Percentiles rank a stretch among this genome's conserved stretches.
phyloP scores from a whole-genome alignment of 2,888 invertebrate species.

The Cremastobaeus sp. region DNA sequence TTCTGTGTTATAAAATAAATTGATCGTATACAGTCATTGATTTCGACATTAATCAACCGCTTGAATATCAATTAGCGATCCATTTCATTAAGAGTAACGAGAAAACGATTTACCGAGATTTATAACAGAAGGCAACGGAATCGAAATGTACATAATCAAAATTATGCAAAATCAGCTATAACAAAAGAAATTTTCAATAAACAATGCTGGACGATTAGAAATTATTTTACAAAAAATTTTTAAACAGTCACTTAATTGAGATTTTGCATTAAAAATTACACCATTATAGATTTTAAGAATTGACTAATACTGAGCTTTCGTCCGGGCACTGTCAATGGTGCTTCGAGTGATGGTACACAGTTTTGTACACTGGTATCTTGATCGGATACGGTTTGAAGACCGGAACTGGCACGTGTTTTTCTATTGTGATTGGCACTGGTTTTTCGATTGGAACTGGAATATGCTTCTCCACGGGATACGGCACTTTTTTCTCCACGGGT shows the following conservation, averaged over 20 bases:
- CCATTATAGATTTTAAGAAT: slow-evolving; percentile 2
- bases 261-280: too few species aligned
- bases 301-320: slow-evolving; percentile 32
- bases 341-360: slow-evolving; percentile 85
- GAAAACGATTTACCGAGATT: too few species aligned
- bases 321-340: slow-evolving; percentile 42
- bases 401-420: slow-evolving; percentile 84
- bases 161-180: too few species aligned
- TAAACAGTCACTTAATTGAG: too few species aligned
- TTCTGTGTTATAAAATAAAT: too few species aligned
- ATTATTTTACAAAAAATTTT: too few species aligned
- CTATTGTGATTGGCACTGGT: slow-evolving; percentile 84
- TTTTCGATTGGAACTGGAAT: slow-evolving; percentile 84
- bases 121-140: not conserved
- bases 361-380: slow-evolving; percentile 85
- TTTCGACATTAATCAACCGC: too few species aligned
- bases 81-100: slow-evolving; percentile 1
- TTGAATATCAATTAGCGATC: not conserved
- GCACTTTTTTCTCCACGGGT: slow-evolving; percentile 86
- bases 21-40: too few species aligned
- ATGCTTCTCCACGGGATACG: slow-evolving; percentile 84
- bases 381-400: slow-evolving; percentile 85
- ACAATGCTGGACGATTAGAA: too few species aligned
- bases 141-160: too few species aligned
- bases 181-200: too few species aligned